Evolutionary conservation across 2,797 vertebrate species (phyloP).

Genomic region (Propithecus perrieri): DNA sequence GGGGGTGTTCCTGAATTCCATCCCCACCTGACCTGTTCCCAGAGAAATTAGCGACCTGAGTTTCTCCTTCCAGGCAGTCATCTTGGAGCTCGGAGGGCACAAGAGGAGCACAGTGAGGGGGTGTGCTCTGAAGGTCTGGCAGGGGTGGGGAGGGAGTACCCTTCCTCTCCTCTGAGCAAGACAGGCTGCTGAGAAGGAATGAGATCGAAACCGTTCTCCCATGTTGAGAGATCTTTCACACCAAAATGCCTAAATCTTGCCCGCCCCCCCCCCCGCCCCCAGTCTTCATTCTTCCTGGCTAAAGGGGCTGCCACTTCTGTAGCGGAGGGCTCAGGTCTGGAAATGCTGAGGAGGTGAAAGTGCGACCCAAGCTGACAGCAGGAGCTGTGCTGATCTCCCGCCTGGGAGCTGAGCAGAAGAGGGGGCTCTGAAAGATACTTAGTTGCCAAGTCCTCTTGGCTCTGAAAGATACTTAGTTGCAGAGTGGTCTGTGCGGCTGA

Average conservation of each 20-base stretch:
- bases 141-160: rapidly evolving
- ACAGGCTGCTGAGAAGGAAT: neutral
- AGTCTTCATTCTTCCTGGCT: neutral
- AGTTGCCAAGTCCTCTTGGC: no score
- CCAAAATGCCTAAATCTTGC: neutral
- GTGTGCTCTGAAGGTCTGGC: neutral
- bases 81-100: neutral
- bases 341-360: neutral
- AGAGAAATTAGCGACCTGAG: neutral
- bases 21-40: neutral
- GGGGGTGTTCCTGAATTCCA: neutral
- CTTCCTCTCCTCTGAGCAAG: neutral
- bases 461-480: neutral
- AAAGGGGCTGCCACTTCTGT: neutral
- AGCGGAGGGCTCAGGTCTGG: neutral
- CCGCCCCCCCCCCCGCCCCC: no score
- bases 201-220: neutral
- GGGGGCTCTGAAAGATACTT: neutral
- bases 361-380: no score
- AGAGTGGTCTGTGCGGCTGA: neutral
- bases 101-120: neutral
- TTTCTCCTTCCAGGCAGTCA: neutral
- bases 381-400: rapidly evolving
- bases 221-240: neutral
- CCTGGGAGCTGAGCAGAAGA: rapidly evolving